phyloP scores from a whole-genome alignment of 2,797 vertebrate species.

The Argya squamiceps region DNA sequence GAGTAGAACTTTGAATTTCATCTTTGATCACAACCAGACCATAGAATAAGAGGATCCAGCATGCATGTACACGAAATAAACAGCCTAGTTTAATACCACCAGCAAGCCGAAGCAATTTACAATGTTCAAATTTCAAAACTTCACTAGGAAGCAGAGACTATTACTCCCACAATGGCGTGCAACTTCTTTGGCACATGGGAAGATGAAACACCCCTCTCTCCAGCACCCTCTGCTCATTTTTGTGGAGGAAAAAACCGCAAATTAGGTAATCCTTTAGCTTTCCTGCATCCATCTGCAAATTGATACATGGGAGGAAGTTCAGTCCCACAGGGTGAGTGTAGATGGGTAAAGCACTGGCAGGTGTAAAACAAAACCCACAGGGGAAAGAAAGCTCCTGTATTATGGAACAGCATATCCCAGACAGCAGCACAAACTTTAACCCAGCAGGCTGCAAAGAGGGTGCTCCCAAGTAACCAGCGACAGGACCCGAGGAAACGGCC shows the following conservation, averaged over 20 bases:
- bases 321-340: too few relatives aligned
- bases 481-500: too few relatives aligned
- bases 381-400: background rate
- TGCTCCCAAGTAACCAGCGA: background rate
- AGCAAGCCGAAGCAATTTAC: background rate
- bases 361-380: background rate
- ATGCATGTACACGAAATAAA: background rate
- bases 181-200: background rate
- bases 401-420: fast-evolving
- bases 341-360: background rate
- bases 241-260: background rate
- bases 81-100: background rate
- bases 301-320: background rate
- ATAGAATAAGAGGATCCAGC: background rate
- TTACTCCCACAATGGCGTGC: fast-evolving
- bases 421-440: too few relatives aligned
- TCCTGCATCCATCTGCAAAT: background rate
- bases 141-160: background rate
- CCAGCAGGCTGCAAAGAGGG: background rate
- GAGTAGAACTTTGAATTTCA: background rate
- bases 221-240: background rate
- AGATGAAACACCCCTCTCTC: background rate
- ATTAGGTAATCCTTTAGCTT: background rate
- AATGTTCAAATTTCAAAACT: background rate
- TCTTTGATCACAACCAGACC: background rate